phyloP scores from a whole-genome alignment of 1,140 invertebrate genomes.

The Procambarus virginalis region DNA sequence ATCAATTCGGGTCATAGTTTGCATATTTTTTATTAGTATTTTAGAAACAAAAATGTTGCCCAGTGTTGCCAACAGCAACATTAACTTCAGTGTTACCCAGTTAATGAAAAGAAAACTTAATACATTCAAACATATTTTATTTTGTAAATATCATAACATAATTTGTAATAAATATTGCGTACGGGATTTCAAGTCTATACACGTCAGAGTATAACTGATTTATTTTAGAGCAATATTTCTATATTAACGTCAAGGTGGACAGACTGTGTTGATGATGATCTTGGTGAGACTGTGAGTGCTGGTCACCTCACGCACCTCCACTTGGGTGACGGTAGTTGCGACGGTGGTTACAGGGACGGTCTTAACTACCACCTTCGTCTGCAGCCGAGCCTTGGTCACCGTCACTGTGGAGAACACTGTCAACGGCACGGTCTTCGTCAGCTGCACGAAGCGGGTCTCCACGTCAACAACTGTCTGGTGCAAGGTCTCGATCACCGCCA shows the following conservation, averaged over 20 bases:
- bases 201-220: too few relatives aligned
- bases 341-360: not conserved
- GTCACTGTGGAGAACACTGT: conserved; percentile 21
- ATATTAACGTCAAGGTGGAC: not conserved
- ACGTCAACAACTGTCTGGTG: conserved; percentile 6
- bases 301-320: conserved; percentile 3
- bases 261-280: conserved; percentile 45
- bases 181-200: not conserved
- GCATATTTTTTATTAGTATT: too few relatives aligned
- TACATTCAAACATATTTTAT: not conserved
- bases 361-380: conserved; percentile 5
- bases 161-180: not conserved
- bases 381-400: conserved; percentile 17
- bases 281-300: conserved; percentile 50
- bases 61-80: too few relatives aligned
- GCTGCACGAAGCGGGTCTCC: not conserved
- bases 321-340: not conserved
- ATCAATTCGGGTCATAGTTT: too few relatives aligned
- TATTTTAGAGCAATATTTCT: not conserved
- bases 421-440: not conserved
- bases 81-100: too few relatives aligned
- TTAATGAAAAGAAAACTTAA: too few relatives aligned
- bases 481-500: not conserved
- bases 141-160: not conserved
- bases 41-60: too few relatives aligned